Conservation (phyloP, 2,888 invertebrate genomes). For the Leptopilina myrica region DNA sequence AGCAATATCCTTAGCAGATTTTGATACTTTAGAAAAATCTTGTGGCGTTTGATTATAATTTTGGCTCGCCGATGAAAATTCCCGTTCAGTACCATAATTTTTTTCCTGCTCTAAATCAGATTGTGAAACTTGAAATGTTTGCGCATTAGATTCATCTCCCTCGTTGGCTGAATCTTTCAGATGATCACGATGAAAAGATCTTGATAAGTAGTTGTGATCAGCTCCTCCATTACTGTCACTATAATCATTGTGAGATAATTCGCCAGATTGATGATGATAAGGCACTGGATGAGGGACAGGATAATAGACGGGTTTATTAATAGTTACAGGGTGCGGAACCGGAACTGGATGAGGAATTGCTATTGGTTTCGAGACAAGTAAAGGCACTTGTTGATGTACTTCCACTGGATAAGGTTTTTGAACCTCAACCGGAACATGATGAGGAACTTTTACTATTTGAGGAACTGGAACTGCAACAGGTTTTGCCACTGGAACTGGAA, state of each 20-base stretch:
- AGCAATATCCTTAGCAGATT: not conserved
- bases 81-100: not conserved
- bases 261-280: slow-evolving; percentile 58
- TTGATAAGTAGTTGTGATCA: slow-evolving; percentile 31
- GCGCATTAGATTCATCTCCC: slow-evolving; percentile 12
- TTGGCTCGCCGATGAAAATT: not conserved
- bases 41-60: not conserved
- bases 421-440: slow-evolving; percentile 72
- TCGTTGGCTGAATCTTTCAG: slow-evolving; percentile 9
- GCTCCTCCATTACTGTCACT: slow-evolving; percentile 28
- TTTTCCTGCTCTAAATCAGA: not conserved
- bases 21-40: not conserved
- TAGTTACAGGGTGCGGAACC: slow-evolving; percentile 67
- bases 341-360: slow-evolving; percentile 69
- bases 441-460: slow-evolving; percentile 74
- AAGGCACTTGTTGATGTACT: slow-evolving; percentile 71
- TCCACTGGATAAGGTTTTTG: slow-evolving; percentile 69
- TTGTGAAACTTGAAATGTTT: slow-evolving; percentile 13
- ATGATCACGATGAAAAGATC: slow-evolving; percentile 2
- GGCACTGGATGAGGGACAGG: slow-evolving; percentile 69
- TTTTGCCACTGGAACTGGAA: slow-evolving; percentile 74
- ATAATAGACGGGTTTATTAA: slow-evolving; percentile 67
- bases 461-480: slow-evolving; percentile 73
- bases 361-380: slow-evolving; percentile 65
- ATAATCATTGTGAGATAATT: slow-evolving; percentile 33